Conservation (phyloP, 1,140 invertebrate genomes). For the Amphibalanus amphitrite region DNA sequence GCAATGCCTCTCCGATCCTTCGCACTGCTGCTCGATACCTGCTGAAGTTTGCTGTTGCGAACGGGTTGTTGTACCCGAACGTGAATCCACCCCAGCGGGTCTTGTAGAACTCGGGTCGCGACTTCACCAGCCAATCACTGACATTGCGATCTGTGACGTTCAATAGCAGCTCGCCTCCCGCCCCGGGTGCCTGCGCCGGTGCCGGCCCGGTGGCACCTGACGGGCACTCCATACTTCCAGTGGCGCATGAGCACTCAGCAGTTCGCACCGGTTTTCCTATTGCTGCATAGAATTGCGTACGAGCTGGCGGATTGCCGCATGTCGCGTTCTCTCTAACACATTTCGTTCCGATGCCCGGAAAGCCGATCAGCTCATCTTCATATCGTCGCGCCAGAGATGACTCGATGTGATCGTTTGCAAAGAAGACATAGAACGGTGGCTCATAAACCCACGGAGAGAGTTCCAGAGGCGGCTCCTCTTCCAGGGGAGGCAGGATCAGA, state of each 20-base stretch:
- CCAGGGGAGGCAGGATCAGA: slow-evolving; percentile 26
- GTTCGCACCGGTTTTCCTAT: not conserved
- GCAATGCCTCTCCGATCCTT: slow-evolving; percentile 17
- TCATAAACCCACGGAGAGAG: slow-evolving; percentile 31
- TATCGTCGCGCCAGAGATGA: slow-evolving; percentile 19
- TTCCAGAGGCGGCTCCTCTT: slow-evolving; percentile 29
- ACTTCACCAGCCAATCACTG: slow-evolving; percentile 34
- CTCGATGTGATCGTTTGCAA: slow-evolving; percentile 15
- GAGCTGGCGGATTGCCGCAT: not conserved
- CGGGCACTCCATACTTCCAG: slow-evolving; percentile 30
- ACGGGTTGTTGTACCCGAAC: slow-evolving; percentile 25
- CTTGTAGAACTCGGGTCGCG: slow-evolving; percentile 25
- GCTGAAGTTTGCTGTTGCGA: slow-evolving; percentile 22
- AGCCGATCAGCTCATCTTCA: slow-evolving; percentile 25
- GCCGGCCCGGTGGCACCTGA: slow-evolving; percentile 24
- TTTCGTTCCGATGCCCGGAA: slow-evolving; percentile 27
- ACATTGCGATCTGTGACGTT: slow-evolving; percentile 36
- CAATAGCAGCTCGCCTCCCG: slow-evolving; percentile 31
- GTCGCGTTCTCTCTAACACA: slow-evolving; percentile 23
- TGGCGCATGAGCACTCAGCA: slow-evolving; percentile 25
- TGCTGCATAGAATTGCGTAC: not conserved
- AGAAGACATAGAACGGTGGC: slow-evolving; percentile 28
- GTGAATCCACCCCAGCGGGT: slow-evolving; percentile 30
- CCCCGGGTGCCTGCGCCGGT: slow-evolving; percentile 20
- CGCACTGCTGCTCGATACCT: slow-evolving; percentile 18